Percentiles rank a stretch among this genome's conserved stretches.
These are phyloP conservation scores for Pteronura brasiliensis DNA, from an alignment of 2,113 vertebrate species.

Conservation along the genomic window DNA sequence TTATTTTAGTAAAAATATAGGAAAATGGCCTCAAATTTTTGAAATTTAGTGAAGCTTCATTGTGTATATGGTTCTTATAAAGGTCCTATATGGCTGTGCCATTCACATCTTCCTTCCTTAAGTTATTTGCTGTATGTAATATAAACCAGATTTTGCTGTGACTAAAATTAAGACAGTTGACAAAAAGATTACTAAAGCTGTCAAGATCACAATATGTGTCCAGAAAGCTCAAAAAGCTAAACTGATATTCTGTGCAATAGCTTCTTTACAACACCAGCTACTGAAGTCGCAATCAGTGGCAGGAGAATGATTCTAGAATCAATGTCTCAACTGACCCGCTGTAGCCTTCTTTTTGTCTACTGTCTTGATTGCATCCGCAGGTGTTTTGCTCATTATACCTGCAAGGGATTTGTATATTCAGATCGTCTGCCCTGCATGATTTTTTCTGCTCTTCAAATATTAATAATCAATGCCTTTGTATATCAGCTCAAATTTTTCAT, in stretches of 20 bases:
- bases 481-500: not conserved
- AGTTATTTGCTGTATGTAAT: not conserved
- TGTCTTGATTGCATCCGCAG: not conserved
- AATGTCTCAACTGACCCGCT: rapidly evolving
- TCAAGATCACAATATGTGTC: not conserved
- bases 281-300: not conserved
- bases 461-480: not conserved
- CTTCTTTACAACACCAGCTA: not conserved
- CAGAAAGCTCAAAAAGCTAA: not conserved
- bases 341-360: not conserved
- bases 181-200: not conserved
- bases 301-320: not conserved
- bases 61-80: not conserved
- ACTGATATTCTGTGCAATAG: not conserved
- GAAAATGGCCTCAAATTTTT: not conserved
- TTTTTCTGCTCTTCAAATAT: not conserved
- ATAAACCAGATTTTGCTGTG: not conserved
- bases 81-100: rapidly evolving
- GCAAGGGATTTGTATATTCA: not conserved
- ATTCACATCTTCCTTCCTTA: not conserved
- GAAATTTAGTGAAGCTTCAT: not conserved
- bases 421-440: not conserved
- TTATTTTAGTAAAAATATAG: not conserved
- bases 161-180: not conserved
- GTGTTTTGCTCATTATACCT: not conserved